Base-by-base conservation (phyloP, 2,797 vertebrate genomes). In the Parauchenoglanis punctatus region DNA sequence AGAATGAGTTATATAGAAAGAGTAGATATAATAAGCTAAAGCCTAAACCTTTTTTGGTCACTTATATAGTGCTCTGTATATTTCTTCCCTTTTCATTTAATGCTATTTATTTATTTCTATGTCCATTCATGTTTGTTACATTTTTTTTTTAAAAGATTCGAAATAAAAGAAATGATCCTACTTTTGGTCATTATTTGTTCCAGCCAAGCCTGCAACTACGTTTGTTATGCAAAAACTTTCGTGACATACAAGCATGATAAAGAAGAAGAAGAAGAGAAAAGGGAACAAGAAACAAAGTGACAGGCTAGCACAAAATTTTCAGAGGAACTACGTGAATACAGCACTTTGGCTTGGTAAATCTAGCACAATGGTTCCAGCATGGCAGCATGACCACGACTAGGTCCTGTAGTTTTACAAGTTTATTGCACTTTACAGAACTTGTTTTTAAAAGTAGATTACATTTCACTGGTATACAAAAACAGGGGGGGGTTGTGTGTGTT, bases 201-300 rank as follows among this genome's bases (percentile, higher is more conserved):
- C 11, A 35, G 25, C 20, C 17, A 13, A 58, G 40, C 15, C 56
- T 1, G 0, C 25, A 11, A 81, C 28, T 61, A 70, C 35, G 31
- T 3, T 28, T 49, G 56, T 23, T 25, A 65, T 46, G 35, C 44
- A 68, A 83, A 83, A 52, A 8, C 44, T 49, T 83, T 18, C 52
- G 78, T 44, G 56, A 58, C 54, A 52, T 8, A 23, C 7, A 84
- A 85, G 58, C 35, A 54, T 61, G 12, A 78, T 35, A 23, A 65
- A 84, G 40, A 77, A 84, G 61, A 76, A 72, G 81, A 12, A 67
- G 44, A 63, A 28, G n/a, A 77, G 20, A 78, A 81, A 81, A 61
- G 63, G 65, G n/a, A 85, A 77, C 72, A 58, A 61, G 56, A 81
- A 54, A 28, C 63, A 31, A 82, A 28, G n/a, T 44, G 18, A 63